phyloP scores from a whole-genome alignment of 1,140 invertebrate genomes.

The Diuraphis noxia region DNA sequence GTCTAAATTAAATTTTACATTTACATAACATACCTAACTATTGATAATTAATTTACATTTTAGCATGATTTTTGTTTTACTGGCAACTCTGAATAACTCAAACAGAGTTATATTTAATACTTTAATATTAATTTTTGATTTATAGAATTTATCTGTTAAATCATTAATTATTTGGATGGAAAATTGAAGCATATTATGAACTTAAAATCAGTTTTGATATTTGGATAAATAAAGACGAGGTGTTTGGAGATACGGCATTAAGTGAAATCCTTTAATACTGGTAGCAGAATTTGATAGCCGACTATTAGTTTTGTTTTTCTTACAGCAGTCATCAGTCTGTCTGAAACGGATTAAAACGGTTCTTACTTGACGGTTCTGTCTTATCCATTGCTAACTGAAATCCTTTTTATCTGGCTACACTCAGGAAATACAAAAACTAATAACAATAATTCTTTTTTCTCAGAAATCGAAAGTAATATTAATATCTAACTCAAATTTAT shows the following conservation, averaged over 20 bases:
- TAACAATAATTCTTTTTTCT: not conserved
- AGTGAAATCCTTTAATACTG: constrained; percentile 19
- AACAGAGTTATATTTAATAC: not conserved
- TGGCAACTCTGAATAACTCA: not conserved
- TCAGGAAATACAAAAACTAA: constrained; percentile 7
- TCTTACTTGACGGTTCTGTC: not conserved
- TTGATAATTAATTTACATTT: not conserved
- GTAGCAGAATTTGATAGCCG: constrained; percentile 15
- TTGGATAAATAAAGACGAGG: not conserved
- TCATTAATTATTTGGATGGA: not conserved
- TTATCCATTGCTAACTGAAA: not conserved
- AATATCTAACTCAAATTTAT: not conserved
- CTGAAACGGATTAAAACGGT: constrained; percentile 38
- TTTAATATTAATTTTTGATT: not conserved
- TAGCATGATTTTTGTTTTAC: not conserved
- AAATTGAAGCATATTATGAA: not conserved
- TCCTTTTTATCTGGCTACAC: constrained; percentile 16
- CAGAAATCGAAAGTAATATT: not conserved
- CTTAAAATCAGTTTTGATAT: not conserved
- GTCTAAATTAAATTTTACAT: not conserved
- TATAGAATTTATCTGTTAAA: not conserved
- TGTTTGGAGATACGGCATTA: not conserved
- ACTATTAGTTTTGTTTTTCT: constrained; percentile 47
- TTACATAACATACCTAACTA: not conserved
- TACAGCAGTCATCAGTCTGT: constrained; percentile 38